phyloP scores from a whole-genome alignment of 2,113 vertebrate species.

The Spheniscus mendiculus region DNA sequence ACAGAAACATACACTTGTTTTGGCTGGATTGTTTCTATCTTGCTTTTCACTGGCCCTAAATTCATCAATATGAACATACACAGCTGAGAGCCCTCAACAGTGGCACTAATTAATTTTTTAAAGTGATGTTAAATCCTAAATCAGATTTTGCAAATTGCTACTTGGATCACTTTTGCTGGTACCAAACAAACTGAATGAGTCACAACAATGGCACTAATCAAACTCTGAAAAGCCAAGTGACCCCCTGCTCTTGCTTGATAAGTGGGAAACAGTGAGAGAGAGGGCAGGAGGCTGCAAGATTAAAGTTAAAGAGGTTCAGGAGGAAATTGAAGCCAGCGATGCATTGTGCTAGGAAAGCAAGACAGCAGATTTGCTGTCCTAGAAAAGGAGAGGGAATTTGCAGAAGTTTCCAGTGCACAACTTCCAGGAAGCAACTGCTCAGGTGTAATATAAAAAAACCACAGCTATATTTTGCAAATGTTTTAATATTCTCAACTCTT shows the following conservation, averaged over 20 bases:
- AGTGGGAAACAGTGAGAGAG: neutral
- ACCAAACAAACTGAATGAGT: constrained; percentile 22
- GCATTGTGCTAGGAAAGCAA: neutral
- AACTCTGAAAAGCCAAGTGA: constrained; percentile 24
- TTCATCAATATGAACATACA: neutral
- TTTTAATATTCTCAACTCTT: neutral
- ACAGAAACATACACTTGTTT: neutral
- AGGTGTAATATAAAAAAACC: neutral
- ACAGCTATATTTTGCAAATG: neutral
- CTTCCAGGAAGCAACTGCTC: neutral
- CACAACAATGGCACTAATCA: constrained; percentile 6
- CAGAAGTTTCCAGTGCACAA: neutral
- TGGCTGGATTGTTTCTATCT: neutral
- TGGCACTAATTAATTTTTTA: constrained; percentile 5
- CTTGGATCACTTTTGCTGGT: constrained; percentile 2
- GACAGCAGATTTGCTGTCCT: neutral
- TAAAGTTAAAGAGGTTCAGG: constrained; percentile 10
- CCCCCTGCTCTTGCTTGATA: constrained; percentile 6
- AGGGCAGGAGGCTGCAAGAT: constrained; percentile 15
- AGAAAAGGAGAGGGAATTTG: neutral
- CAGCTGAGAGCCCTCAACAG: neutral
- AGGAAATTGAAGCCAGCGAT: neutral
- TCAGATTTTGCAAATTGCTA: constrained; percentile 32
- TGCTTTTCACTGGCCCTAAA: neutral
- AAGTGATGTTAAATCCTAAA: constrained; percentile 20